phyloP scores from a whole-genome alignment of 2,113 vertebrate genomes.

The Scophthalmus maximus region DNA sequence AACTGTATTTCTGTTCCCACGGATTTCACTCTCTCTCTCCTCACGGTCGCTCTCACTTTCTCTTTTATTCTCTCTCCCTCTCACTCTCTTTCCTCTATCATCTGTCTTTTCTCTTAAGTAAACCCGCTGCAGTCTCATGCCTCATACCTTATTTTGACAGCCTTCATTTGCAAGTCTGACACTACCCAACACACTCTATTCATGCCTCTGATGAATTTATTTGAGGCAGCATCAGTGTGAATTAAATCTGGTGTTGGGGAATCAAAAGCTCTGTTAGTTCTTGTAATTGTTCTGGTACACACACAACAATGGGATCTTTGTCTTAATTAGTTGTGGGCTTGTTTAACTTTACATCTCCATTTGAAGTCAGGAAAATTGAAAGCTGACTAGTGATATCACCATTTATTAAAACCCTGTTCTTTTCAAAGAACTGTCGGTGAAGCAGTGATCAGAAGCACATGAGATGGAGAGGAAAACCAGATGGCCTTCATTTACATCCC shows the following conservation, averaged over 20 bases:
- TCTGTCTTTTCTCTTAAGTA: conserved; percentile 47
- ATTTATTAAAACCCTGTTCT: conserved; percentile 3
- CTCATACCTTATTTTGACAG: conserved; percentile 63
- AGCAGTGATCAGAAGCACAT: neutral
- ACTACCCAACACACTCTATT: conserved; percentile 32
- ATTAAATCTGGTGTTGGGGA: conserved; percentile 8
- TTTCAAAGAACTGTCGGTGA: neutral
- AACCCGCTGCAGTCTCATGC: conserved; percentile 45
- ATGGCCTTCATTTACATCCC: conserved; percentile 11
- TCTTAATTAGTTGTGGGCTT: neutral
- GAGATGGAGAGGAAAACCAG: neutral
- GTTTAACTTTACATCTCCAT: neutral
- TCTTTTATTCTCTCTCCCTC: conserved; percentile 35
- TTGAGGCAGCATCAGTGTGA: conserved; percentile 10
- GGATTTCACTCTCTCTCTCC: conserved; percentile 50
- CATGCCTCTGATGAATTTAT: conserved; percentile 43
- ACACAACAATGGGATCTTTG: neutral
- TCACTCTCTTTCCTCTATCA: conserved; percentile 25
- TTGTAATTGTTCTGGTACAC: conserved; percentile 24
- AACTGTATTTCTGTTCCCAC: conserved; percentile 67
- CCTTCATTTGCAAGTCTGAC: conserved; percentile 58
- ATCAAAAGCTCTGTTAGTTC: conserved; percentile 27
- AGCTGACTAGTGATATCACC: neutral
- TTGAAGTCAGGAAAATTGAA: neutral
- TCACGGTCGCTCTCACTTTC: conserved; percentile 31